Percentiles rank a stretch among this genome's conserved stretches.
Evolutionary conservation across 1,140 invertebrate genomes (phyloP).

Genomic region (Temnothorax nylanderi): DNA sequence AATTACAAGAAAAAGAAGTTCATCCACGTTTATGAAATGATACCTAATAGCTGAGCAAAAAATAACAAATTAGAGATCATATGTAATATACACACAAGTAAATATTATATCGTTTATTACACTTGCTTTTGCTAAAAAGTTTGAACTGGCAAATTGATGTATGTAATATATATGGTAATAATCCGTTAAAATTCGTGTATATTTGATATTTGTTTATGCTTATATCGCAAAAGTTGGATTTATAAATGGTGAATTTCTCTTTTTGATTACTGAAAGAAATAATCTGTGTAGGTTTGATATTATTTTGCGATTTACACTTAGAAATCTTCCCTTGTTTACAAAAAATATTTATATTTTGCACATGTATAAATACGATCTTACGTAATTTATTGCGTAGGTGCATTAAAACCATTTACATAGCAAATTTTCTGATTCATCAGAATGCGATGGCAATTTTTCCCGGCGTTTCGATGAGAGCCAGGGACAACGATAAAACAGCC

Average conservation of each 20-base stretch:
- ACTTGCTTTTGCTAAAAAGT: background rate
- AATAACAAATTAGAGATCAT: background rate
- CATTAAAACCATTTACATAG: constrained; percentile 24
- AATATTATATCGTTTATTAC: background rate
- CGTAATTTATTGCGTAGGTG: constrained; percentile 13
- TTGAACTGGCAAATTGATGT: background rate
- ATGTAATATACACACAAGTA: background rate
- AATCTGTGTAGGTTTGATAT: background rate
- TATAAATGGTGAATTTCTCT: background rate
- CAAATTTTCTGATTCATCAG: constrained; percentile 33
- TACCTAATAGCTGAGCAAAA: background rate
- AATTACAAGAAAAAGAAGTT: background rate
- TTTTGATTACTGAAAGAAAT: background rate
- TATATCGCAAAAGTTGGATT: background rate
- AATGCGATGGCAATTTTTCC: constrained; percentile 5
- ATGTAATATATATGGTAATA: background rate
- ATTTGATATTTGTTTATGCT: background rate
- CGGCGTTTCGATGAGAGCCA: constrained; percentile 30
- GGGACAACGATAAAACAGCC: constrained; percentile 11
- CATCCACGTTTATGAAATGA: background rate
- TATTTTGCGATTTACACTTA: background rate
- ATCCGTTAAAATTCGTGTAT: background rate
- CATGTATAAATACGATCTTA: constrained; percentile 29
- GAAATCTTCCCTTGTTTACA: background rate
- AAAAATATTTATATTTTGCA: constrained; percentile 30